Conservation (phyloP, 2,888 invertebrate species). For the Erannis defoliaria region DNA sequence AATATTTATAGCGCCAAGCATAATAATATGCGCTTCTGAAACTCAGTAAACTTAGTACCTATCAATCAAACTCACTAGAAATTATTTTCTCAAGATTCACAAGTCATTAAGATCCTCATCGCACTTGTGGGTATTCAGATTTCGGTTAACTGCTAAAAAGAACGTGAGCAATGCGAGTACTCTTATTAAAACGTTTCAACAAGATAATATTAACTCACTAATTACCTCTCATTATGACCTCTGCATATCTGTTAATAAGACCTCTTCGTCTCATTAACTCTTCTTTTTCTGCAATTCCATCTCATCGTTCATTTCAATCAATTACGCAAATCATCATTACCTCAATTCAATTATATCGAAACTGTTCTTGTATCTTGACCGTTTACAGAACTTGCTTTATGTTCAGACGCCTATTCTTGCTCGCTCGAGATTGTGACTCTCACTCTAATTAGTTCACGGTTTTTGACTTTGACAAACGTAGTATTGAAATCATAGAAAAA, state of each 20-base stretch:
- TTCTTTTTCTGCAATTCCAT: conserved; percentile 14
- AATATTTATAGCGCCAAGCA: too few species aligned
- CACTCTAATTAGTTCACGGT: background rate
- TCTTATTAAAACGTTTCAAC: conserved; percentile 15
- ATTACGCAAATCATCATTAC: conserved; percentile 25
- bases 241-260: conserved; percentile 5
- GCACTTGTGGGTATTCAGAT: background rate
- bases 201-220: background rate
- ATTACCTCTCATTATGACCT: conserved; percentile 18
- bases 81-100: background rate
- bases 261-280: conserved; percentile 11
- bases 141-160: conserved; percentile 2
- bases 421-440: background rate
- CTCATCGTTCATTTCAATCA: conserved; percentile 23
- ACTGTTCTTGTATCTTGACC: conserved; percentile 37
- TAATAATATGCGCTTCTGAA: too few species aligned
- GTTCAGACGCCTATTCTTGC: background rate
- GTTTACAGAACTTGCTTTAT: conserved; percentile 27
- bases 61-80: background rate
- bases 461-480: too few species aligned
- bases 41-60: too few species aligned
- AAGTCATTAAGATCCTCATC: background rate
- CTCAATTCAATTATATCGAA: conserved; percentile 21
- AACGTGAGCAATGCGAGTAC: background rate
- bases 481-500: too few species aligned